phyloP scores from a whole-genome alignment of 1,140 invertebrate genomes.

The Periplaneta americana region DNA sequence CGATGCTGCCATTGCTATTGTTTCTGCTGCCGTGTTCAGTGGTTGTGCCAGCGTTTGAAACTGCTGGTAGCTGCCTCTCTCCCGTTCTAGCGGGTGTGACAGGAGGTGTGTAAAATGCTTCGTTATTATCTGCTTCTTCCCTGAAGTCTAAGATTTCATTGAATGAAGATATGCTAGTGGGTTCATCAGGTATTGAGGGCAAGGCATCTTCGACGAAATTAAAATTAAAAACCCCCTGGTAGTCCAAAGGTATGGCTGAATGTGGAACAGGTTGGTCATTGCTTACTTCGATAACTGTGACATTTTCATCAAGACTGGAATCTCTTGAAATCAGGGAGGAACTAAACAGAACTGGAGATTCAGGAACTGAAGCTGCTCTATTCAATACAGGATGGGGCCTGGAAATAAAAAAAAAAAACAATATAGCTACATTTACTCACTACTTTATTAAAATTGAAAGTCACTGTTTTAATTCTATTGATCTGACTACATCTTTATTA shows the following conservation, averaged over 20 bases:
- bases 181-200: not conserved
- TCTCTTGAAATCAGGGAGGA: constrained; percentile 1
- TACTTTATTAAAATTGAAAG: no score
- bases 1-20: not conserved
- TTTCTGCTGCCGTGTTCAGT: not conserved
- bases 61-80: not conserved
- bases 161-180: not conserved
- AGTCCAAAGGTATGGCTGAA: constrained; percentile 2
- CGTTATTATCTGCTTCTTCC: constrained; percentile 3
- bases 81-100: constrained; percentile 14
- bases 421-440: no score
- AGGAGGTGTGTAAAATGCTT: constrained; percentile 22
- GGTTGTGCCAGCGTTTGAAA: no score
- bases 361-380: constrained; percentile 17
- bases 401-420: not conserved
- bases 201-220: constrained; percentile 16
- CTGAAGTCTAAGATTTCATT: constrained; percentile 13
- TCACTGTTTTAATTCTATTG: no score
- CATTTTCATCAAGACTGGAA: constrained; percentile 18
- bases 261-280: not conserved
- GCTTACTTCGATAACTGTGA: constrained; percentile 28
- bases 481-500: no score
- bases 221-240: constrained; percentile 20
- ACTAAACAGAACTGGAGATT: not conserved
- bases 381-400: constrained; percentile 6